Evolutionary conservation across 1,140 invertebrate species (phyloP), one percentile per base, ranked within the genome.

Genomic region (Pantala flavescens): DNA sequence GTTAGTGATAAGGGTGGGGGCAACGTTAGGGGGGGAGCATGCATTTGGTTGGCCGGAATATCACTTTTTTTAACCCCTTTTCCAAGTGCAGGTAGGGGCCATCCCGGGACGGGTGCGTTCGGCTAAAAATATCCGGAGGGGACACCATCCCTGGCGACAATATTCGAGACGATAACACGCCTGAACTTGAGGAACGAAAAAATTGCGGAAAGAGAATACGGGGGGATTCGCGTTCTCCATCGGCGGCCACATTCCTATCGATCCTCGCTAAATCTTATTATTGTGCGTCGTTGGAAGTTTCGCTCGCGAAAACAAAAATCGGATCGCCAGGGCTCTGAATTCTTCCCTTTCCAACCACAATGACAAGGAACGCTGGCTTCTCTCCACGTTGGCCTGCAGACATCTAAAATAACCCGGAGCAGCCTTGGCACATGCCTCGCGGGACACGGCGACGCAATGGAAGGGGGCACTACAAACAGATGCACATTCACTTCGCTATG

Each of bases 351-450:
- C 49, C 49, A 3, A 63, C 49, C 49, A 63, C 49, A 63, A 63
- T 63, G 49, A 63, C 49, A 63, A 63, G 49, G 49, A 63, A 63
- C 49, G 14, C 49, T 63, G 49, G 49, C 49, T 21, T 1, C 16
- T 63, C n/a, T 63, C 49, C 49, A 63, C 49, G n/a, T 63, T 19
- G 49, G n/a, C 49, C 49, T 63, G 49, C 49, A 63, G 49, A 63
- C 49, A 63, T 63, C 49, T 63, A 63, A 63, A 63, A 63, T 63
- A 63, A 63, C 49, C 49, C 49, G 49, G 49, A 63, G 49, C 49
- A 63, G 49, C 49, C 49, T 63, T 63, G 49, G 49, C 49, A 63
- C 49, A 63, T 63, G 49, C 49, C n/a, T 63, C 16, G n/a, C n/a
- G 49, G 49, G 49, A 63, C 49, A 63, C 14, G n/a, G 49, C 49